These are phyloP conservation scores for Limanda limanda DNA, from an alignment of 2,113 vertebrate species.

Conservation along the genomic window DNA sequence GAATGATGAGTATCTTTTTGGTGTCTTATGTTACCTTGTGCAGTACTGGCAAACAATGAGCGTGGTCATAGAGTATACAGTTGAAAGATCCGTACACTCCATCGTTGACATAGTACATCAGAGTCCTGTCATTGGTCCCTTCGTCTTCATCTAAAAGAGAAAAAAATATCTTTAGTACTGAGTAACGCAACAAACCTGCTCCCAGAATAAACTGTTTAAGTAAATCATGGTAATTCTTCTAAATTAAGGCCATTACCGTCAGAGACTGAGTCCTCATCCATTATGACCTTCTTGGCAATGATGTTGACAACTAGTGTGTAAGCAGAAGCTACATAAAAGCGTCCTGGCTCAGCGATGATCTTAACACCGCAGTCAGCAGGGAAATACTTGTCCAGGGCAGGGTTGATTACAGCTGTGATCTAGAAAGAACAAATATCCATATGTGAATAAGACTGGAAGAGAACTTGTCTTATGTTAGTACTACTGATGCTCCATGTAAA, in stretches of 20 bases:
- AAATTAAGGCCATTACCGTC: slow-evolving; percentile 79
- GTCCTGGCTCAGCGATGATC: slow-evolving; percentile 95
- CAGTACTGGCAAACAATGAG: slow-evolving; percentile 90
- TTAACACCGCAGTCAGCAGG: slow-evolving; percentile 87
- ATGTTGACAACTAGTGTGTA: slow-evolving; percentile 95
- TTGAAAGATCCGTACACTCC: slow-evolving; percentile 99
- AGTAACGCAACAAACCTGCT: neutral
- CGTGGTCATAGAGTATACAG: slow-evolving; percentile 96
- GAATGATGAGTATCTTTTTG: neutral
- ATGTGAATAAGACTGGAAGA: neutral
- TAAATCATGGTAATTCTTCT: neutral
- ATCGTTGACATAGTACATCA: slow-evolving; percentile 99
- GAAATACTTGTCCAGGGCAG: slow-evolving; percentile 95
- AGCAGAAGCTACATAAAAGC: slow-evolving; percentile 96
- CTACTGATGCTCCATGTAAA: neutral
- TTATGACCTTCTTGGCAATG: slow-evolving; percentile 95
- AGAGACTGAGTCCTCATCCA: slow-evolving; percentile 88
- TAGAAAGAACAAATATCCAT: slow-evolving; percentile 46
- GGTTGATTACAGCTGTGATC: slow-evolving; percentile 92
- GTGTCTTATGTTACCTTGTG: slow-evolving; percentile 85
- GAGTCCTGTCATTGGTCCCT: slow-evolving; percentile 85
- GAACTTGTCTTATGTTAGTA: neutral
- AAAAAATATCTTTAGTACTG: neutral
- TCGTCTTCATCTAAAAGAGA: slow-evolving; percentile 89
- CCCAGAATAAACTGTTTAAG: neutral